Evolutionary conservation across 1,140 invertebrate species (phyloP).

Genomic region (Heliconius hewitsoni): DNA sequence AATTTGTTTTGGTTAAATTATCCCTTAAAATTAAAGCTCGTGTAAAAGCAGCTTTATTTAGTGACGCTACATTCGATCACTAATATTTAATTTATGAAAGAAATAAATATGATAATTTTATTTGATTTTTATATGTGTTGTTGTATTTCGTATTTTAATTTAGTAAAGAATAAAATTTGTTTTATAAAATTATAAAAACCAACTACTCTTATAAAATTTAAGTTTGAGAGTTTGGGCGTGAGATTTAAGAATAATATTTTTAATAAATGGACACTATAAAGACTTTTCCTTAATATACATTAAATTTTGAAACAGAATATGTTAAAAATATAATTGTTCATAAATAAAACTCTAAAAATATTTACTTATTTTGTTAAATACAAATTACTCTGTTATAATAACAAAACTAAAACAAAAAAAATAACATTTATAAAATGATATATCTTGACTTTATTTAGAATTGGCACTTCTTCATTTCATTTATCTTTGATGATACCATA

Average conservation of each 20-base stretch:
- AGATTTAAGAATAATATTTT: too few relatives aligned
- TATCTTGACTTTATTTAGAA: not conserved
- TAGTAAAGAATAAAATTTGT: not conserved
- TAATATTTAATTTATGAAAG: not conserved
- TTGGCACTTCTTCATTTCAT: conserved; percentile 19
- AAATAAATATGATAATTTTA: not conserved
- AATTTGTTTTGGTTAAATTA: not conserved
- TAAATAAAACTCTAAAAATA: not conserved
- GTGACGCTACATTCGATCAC: conserved; percentile 7
- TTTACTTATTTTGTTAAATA: not conserved
- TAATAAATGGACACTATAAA: too few relatives aligned
- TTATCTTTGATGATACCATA: conserved; percentile 35
- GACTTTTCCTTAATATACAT: too few relatives aligned
- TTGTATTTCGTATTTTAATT: not conserved
- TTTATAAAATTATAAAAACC: not conserved
- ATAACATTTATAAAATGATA: not conserved
- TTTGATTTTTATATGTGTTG: not conserved
- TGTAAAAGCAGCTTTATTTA: not conserved
- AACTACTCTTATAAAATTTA: not conserved
- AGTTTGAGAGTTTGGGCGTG: too few relatives aligned
- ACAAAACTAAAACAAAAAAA: not conserved
- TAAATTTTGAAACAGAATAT: too few relatives aligned
- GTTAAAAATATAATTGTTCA: too few relatives aligned
- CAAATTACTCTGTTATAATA: not conserved
- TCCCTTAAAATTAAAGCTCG: not conserved